These are phyloP conservation scores for Lithobates pipiens DNA, from an alignment of 2,797 vertebrate genomes.

Conservation along the genomic window DNA sequence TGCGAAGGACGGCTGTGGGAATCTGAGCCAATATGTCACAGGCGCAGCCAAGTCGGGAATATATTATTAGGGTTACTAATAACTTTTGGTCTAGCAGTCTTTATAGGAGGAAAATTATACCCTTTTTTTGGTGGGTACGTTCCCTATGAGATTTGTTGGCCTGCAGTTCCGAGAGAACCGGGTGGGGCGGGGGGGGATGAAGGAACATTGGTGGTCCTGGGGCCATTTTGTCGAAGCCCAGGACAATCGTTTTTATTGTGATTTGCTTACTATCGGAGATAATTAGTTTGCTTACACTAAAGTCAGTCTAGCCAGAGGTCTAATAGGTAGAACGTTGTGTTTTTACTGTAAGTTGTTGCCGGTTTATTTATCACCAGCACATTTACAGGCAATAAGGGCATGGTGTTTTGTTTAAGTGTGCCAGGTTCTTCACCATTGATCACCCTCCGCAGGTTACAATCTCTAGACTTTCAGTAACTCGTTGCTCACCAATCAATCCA, in stretches of 20 bases:
- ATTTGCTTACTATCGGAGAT: background rate
- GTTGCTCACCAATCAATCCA: background rate
- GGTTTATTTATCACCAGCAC: background rate
- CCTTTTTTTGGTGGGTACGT: background rate
- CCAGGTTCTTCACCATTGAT: background rate
- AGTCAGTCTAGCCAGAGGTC: background rate
- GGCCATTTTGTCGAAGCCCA: background rate
- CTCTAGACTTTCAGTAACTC: background rate
- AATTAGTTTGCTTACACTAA: background rate
- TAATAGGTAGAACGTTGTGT: background rate
- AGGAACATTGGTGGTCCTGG: background rate
- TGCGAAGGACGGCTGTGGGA: background rate
- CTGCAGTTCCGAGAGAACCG: too few species aligned
- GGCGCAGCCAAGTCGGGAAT: background rate
- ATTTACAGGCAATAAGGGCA: background rate
- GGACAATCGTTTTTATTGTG: background rate
- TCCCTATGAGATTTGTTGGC: background rate
- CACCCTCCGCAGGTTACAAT: background rate
- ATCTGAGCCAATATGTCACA: background rate
- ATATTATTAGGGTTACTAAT: constrained; percentile 19
- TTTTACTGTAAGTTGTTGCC: background rate
- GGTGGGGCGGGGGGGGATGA: background rate
- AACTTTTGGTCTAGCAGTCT: background rate
- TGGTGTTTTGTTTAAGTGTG: background rate
- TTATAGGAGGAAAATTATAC: constrained; percentile 3